These are phyloP conservation scores for Dugesia japonica DNA, from an alignment of 2,888 invertebrate species.

Conservation along the genomic window DNA sequence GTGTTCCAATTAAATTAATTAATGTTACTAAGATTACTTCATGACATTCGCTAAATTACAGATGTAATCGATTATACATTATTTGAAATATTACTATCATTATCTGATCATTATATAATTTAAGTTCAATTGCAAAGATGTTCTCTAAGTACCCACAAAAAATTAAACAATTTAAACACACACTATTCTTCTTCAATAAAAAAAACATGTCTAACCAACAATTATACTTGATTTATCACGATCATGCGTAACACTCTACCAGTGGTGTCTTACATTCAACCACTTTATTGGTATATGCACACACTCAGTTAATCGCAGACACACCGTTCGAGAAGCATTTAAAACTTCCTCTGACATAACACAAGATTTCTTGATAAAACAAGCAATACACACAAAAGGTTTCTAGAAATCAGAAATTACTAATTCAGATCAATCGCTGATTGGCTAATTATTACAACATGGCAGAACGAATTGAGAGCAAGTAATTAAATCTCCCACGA, in stretches of 20 bases:
- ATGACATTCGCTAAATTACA: no score
- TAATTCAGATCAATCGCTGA: slow-evolving; percentile 2
- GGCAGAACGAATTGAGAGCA: background rate
- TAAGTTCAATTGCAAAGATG: no score
- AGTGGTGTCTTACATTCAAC: background rate
- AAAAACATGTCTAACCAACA: background rate
- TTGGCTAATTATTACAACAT: background rate
- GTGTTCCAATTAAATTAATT: no score
- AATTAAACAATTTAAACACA: background rate
- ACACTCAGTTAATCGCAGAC: background rate
- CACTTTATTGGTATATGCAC: background rate
- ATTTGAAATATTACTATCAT: no score
- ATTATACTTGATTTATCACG: background rate
- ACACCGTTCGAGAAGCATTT: slow-evolving; percentile 6
- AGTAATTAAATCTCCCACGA: background rate
- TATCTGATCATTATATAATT: no score
- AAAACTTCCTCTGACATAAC: background rate
- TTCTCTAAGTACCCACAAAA: background rate
- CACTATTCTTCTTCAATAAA: background rate
- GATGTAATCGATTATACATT: no score
- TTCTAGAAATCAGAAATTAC: background rate
- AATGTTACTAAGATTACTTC: no score
- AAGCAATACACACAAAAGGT: background rate
- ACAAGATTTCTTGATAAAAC: slow-evolving; percentile 5
- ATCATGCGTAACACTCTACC: background rate